Percentiles rank a stretch among this genome's conserved stretches.
phyloP scores from a whole-genome alignment of 2,888 invertebrate genomes.

The Macropis europaea region DNA sequence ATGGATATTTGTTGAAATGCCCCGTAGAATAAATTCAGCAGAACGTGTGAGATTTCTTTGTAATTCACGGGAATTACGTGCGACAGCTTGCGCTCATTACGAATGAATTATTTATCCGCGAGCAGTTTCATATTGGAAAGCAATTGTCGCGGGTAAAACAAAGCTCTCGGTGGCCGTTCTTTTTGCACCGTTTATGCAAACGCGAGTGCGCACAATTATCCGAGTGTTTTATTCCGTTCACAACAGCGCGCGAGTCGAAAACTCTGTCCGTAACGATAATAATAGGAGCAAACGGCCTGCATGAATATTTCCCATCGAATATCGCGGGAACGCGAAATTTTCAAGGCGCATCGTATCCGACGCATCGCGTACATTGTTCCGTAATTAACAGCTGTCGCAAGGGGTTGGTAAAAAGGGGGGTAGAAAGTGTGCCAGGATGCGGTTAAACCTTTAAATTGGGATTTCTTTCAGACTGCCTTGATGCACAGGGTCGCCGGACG shows the following conservation, averaged over 20 bases:
- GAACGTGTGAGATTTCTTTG: no score
- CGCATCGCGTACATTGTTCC: background rate
- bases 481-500: background rate
- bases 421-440: constrained; percentile 5
- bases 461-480: constrained; percentile 13
- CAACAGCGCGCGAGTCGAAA: constrained; percentile 6
- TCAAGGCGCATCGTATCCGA: no score
- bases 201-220: constrained; percentile 19
- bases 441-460: constrained; percentile 41
- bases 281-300: background rate
- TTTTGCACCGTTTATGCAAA: background rate
- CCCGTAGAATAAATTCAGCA: no score
- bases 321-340: background rate
- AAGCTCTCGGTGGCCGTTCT: background rate
- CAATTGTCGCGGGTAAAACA: constrained; percentile 33
- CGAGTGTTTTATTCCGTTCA: constrained; percentile 9
- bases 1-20: no score
- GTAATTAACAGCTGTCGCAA: constrained; percentile 34
- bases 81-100: constrained; percentile 36
- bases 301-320: background rate
- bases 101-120: constrained; percentile 37
- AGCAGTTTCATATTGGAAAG: constrained; percentile 18
- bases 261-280: background rate
- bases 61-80: constrained; percentile 9
- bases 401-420: constrained; percentile 7